phyloP scores from a whole-genome alignment of 2,888 invertebrate genomes.

The Iselma pallidipennis region DNA sequence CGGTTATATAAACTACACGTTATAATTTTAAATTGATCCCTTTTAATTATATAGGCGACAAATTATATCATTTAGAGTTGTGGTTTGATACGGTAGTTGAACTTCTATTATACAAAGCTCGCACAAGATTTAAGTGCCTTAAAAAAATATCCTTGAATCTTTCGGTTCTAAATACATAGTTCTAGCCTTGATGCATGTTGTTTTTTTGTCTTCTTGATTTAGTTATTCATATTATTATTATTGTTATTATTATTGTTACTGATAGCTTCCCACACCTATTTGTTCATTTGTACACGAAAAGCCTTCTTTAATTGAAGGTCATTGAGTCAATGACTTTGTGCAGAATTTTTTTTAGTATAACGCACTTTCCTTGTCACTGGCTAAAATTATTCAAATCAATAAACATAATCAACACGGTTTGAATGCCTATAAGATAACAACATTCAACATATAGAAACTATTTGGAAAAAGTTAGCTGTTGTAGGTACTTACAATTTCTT shows the following conservation, averaged over 20 bases:
- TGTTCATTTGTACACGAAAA: neutral
- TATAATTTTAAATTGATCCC: neutral
- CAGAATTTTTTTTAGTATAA: constrained; percentile 19
- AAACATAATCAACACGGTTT: constrained; percentile 14
- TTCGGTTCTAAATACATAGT: no score
- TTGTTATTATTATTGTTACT: neutral
- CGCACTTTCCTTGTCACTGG: constrained; percentile 19
- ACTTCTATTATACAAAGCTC: neutral
- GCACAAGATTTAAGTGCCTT: neutral
- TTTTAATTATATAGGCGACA: neutral
- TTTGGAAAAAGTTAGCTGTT: neutral
- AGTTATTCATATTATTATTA: no score
- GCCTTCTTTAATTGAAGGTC: constrained; percentile 33
- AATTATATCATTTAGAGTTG: neutral
- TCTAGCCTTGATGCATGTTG: neutral
- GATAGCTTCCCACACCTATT: neutral
- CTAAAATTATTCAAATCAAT: constrained; percentile 20
- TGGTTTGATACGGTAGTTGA: neutral
- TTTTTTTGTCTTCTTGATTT: no score
- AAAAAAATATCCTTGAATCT: no score
- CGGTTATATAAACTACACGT: neutral
- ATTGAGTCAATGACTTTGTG: constrained; percentile 37
- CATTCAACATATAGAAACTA: neutral
- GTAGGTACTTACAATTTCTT: no score
- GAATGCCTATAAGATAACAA: constrained; percentile 13